Evolutionary conservation across 2,113 vertebrate genomes (phyloP).

Genomic region (Podarcis cretensis): DNA sequence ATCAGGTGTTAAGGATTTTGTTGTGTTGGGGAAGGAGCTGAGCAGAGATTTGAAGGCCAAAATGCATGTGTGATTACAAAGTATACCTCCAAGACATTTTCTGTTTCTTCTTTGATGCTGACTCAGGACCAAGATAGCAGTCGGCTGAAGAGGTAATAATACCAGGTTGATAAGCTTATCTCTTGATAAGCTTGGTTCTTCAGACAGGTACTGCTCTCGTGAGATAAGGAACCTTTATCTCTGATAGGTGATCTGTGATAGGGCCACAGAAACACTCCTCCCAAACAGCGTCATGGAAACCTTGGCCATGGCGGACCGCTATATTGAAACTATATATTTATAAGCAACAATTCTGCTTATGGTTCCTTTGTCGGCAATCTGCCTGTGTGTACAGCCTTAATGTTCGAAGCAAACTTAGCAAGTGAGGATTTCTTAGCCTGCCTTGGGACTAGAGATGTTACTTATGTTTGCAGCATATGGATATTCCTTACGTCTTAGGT

Average conservation of each 20-base stretch:
- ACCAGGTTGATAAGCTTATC: constrained; percentile 15
- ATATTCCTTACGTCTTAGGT: not conserved
- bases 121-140: not conserved
- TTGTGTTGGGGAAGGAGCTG: not conserved
- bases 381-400: not conserved
- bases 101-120: not conserved
- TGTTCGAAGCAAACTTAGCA: not conserved
- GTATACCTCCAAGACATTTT: constrained; percentile 4
- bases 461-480: not conserved
- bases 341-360: not conserved
- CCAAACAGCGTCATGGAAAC: not conserved
- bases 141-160: constrained; percentile 18
- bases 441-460: not conserved
- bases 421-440: not conserved
- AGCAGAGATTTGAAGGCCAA: not conserved
- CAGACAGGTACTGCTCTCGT: not conserved
- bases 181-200: constrained; percentile 13
- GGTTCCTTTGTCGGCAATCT: not conserved
- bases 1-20: not conserved
- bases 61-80: not conserved
- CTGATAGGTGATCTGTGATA: constrained; percentile 3
- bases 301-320: not conserved
- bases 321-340: not conserved
- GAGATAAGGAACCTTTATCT: not conserved
- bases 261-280: not conserved